Evolutionary conservation across 2,113 vertebrate species (phyloP).

Genomic region (Microcebus ravelobensis): DNA sequence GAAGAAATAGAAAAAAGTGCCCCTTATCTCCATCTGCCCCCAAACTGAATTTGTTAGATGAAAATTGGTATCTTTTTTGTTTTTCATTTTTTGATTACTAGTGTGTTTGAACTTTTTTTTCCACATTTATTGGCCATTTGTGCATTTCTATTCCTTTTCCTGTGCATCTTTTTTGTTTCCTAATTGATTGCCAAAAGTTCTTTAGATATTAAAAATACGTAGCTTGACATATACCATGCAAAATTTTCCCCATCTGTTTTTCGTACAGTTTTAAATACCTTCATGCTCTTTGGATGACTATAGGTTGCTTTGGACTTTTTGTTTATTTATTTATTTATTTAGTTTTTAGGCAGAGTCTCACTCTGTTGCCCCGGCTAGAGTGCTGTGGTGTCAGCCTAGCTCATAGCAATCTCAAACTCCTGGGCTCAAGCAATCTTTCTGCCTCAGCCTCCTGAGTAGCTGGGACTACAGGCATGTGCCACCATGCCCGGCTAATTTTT

Average conservation of each 20-base stretch:
- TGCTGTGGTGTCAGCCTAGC: too few relatives aligned
- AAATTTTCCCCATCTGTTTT: background rate
- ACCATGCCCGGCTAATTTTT: too few relatives aligned
- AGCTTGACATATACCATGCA: background rate
- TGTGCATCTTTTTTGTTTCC: background rate
- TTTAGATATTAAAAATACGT: slow-evolving; percentile 15
- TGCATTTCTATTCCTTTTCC: slow-evolving; percentile 10
- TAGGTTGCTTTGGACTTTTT: background rate
- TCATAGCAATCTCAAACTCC: too few relatives aligned
- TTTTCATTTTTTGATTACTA: slow-evolving; percentile 4
- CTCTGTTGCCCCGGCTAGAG: too few relatives aligned
- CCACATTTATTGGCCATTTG: background rate
- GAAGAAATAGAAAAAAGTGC: background rate
- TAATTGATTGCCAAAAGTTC: background rate
- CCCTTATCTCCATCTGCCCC: background rate
- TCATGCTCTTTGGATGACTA: background rate
- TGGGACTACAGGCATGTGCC: too few relatives aligned
- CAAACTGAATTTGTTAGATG: background rate
- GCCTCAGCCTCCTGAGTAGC: too few relatives aligned
- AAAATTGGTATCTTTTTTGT: background rate
- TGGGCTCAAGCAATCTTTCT: too few relatives aligned
- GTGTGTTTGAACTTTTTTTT: background rate
- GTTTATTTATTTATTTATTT: too few relatives aligned
- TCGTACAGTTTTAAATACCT: background rate
- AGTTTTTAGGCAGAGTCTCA: too few relatives aligned